Conservation (phyloP, 2,113 vertebrate genomes). For the Azemiops feae region DNA sequence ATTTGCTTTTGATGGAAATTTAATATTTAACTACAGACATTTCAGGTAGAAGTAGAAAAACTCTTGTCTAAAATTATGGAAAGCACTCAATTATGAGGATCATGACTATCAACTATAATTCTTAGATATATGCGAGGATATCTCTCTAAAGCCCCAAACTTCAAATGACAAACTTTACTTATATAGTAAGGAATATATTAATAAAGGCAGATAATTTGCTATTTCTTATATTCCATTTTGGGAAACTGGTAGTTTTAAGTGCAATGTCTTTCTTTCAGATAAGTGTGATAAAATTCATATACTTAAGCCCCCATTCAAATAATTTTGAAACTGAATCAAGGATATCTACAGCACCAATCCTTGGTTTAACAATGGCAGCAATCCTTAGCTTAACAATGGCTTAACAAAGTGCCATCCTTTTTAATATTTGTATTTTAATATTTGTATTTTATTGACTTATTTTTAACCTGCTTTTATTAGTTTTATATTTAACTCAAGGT, state of each 20-base stretch:
- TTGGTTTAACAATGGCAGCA: background rate
- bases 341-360: background rate
- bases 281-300: background rate
- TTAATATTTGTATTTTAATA: background rate
- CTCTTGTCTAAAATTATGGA: background rate
- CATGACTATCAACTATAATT: background rate
- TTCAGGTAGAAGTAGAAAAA: background rate
- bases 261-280: background rate
- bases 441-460: background rate
- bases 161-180: background rate
- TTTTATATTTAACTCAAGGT: background rate
- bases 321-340: background rate
- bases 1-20: background rate
- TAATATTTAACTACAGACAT: background rate
- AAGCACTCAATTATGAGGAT: background rate
- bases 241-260: background rate
- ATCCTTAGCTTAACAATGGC: background rate
- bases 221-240: background rate
- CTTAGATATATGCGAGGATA: background rate
- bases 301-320: background rate
- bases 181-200: background rate
- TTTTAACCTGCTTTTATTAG: background rate
- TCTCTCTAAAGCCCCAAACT: background rate
- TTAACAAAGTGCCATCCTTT: background rate
- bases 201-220: background rate